These are phyloP conservation scores for Calliscelio sp. DNA, from an alignment of 2,888 invertebrate species.

Conservation along the genomic window DNA sequence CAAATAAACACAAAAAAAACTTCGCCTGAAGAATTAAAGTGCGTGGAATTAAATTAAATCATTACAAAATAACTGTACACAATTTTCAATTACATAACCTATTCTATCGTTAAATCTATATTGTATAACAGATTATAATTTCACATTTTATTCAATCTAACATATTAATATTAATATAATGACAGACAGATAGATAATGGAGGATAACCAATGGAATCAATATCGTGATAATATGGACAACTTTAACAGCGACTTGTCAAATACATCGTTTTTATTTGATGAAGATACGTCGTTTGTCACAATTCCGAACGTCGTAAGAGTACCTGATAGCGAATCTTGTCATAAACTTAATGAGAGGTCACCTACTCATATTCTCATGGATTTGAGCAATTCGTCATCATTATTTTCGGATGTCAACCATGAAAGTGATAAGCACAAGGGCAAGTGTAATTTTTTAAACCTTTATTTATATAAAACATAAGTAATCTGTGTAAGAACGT, in stretches of 20 bases:
- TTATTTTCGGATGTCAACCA: not conserved
- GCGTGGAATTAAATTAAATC: not conserved
- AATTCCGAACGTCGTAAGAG: conserved; percentile 10
- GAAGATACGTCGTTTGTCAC: not conserved
- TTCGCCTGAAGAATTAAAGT: not conserved
- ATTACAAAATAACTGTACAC: not conserved
- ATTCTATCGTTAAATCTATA: not conserved
- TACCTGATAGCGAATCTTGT: not conserved
- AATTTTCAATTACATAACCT: not conserved
- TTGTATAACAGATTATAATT: not conserved
- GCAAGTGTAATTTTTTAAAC: conserved; percentile 7
- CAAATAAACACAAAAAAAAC: no score
- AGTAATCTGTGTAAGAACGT: conserved; percentile 1
- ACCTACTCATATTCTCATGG: not conserved
- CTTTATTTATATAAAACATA: conserved; percentile 6
- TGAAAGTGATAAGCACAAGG: conserved; percentile 1
- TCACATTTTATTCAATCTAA: not conserved
- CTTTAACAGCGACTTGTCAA: conserved; percentile 1
- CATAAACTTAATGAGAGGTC: not conserved
- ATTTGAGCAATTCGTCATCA: conserved; percentile 7
- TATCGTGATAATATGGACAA: conserved; percentile 4
- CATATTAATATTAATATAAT: not conserved
- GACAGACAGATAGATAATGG: conserved; percentile 2
- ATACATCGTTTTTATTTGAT: conserved; percentile 4
- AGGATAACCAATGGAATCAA: not conserved